These are phyloP conservation scores for Philaethria dido DNA, from an alignment of 2,888 invertebrate genomes.

Conservation along the genomic window DNA sequence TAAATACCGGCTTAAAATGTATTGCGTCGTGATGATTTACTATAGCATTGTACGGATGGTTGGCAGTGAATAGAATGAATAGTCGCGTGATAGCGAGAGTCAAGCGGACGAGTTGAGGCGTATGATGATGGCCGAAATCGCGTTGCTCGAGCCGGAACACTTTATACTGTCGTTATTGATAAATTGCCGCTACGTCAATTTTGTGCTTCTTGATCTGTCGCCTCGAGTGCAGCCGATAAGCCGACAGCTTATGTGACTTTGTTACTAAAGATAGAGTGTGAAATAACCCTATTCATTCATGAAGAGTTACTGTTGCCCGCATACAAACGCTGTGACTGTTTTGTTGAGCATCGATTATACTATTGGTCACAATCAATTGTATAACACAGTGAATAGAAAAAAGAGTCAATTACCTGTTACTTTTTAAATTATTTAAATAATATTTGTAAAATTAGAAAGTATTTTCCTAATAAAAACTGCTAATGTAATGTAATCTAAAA, in stretches of 20 bases:
- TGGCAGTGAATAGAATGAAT: slow-evolving; percentile 27
- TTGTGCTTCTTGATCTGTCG: slow-evolving; percentile 59
- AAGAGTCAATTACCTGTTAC: background rate
- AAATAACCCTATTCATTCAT: slow-evolving; percentile 28
- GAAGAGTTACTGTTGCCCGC: slow-evolving; percentile 10
- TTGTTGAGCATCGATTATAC: background rate
- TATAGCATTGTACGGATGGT: slow-evolving; percentile 23
- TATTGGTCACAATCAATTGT: slow-evolving; percentile 12
- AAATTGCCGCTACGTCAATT: slow-evolving; percentile 75
- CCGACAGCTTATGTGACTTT: slow-evolving; percentile 55
- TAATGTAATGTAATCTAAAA: too few relatives aligned
- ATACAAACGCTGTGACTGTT: slow-evolving; percentile 1
- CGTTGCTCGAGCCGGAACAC: slow-evolving; percentile 73
- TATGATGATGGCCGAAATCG: slow-evolving; percentile 68
- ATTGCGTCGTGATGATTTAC: slow-evolving; percentile 19
- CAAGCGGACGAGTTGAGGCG: slow-evolving; percentile 47
- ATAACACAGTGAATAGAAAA: background rate
- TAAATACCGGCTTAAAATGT: slow-evolving; percentile 17
- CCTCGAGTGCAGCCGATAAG: slow-evolving; percentile 53
- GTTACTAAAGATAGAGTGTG: slow-evolving; percentile 44
- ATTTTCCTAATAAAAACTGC: too few relatives aligned
- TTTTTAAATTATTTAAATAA: background rate
- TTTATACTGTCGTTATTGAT: slow-evolving; percentile 80
- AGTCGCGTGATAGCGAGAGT: slow-evolving; percentile 27
- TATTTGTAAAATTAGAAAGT: background rate